Conservation (phyloP, 2,113 vertebrate species). For the Ammodytes dubius region DNA sequence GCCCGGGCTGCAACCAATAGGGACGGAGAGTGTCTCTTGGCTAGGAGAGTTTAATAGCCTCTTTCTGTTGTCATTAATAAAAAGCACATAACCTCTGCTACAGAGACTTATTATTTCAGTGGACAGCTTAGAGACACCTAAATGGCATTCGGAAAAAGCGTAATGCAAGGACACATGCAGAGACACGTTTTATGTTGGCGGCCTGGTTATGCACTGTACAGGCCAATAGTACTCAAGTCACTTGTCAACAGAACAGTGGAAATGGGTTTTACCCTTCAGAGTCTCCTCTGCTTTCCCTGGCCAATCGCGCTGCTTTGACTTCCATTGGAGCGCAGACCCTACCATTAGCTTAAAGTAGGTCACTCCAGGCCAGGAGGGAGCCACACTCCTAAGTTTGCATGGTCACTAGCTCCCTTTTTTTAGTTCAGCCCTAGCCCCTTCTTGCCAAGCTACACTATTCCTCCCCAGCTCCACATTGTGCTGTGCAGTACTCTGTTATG, state of each 20-base stretch:
- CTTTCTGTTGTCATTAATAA: slow-evolving; percentile 81
- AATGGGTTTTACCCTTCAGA: slow-evolving; percentile 63
- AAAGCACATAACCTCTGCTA: slow-evolving; percentile 68
- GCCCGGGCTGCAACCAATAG: slow-evolving; percentile 67
- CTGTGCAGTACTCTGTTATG: slow-evolving; percentile 59
- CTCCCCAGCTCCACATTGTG: slow-evolving; percentile 52
- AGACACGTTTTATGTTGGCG: slow-evolving; percentile 33
- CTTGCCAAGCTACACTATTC: slow-evolving; percentile 58
- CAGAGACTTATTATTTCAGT: slow-evolving; percentile 52
- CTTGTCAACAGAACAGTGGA: slow-evolving; percentile 42
- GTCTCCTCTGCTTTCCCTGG: slow-evolving; percentile 59
- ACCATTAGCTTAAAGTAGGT: slow-evolving; percentile 85
- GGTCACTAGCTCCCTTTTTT: slow-evolving; percentile 73
- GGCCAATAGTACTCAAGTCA: slow-evolving; percentile 30
- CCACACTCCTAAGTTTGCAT: slow-evolving; percentile 72
- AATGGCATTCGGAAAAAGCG: slow-evolving; percentile 31
- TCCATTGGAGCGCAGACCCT: slow-evolving; percentile 64
- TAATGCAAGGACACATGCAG: slow-evolving; percentile 51
- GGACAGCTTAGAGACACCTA: slow-evolving; percentile 39
- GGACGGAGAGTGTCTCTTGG: slow-evolving; percentile 59
- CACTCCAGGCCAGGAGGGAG: slow-evolving; percentile 83
- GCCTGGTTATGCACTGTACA: slow-evolving; percentile 28
- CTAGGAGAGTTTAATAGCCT: slow-evolving; percentile 76
- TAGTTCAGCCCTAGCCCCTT: slow-evolving; percentile 47
- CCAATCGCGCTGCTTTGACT: slow-evolving; percentile 71